Base-by-base conservation (phyloP, 2,888 invertebrate genomes). In the Acheta domesticus region DNA sequence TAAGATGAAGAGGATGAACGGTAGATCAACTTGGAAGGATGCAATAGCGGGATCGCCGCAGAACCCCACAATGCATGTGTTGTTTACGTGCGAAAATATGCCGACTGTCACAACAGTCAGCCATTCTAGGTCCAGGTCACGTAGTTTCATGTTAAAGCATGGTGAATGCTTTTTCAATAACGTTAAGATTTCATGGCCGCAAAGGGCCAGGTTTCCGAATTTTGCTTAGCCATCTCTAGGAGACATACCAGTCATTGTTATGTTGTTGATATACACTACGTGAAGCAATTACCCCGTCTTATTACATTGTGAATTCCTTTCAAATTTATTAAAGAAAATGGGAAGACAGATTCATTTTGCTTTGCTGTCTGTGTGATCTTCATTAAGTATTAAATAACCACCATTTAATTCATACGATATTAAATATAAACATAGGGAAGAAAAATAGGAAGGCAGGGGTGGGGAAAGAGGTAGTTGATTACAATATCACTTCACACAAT, bases 91-190 rank as follows among this genome's bases (percentile, higher is more conserved):
- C 14, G 62, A 19, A 62, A 62, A 62, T n/a, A 62, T 62, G 62
- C 62, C 62, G 16, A n/a, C 62, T 62, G 62, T n/a, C 4, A 62
- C n/a, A 19, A 62, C 62, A 14, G 62, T 62, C 62, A 62, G 62
- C 62, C 62, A 62, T 14, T n/a, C 62, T 62, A 62, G 62, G 62
- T 62, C 62, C 62, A 62, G 62, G 62, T 62, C 62, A n/a, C 62
- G 62, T 62, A 62, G 62, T n/a, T 62, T 62, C 62, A 62, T 62
- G 62, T n/a, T 62, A 5, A 62, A 14, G 62, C 62, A 62, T 62
- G 62, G 16, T 14, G 62, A 36, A 36, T 62, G 62, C 62, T 14
- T 14, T 62, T 19, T 14, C 62, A 8, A 62, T 36, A 62, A 62
- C n/a, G 62, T 12, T 19, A n/a, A 62, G n/a, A 62, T 62, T 19